Conservation (phyloP, 2,888 invertebrate genomes). For the Margaritifera margaritifera region DNA sequence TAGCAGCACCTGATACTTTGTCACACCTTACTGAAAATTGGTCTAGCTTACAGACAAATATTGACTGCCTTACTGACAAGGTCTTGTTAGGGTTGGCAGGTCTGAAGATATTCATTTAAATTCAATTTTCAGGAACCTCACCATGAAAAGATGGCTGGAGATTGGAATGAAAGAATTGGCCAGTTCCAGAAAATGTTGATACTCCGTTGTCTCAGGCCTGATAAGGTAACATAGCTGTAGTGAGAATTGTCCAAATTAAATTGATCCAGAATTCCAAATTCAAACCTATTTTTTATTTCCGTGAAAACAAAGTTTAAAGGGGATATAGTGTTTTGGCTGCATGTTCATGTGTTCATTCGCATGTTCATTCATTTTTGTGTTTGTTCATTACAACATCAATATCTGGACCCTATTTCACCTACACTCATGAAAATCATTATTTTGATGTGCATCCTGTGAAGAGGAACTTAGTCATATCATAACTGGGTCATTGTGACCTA, state of each 20-base stretch:
- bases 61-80: no score
- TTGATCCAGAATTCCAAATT: background rate
- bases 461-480: no score
- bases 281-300: background rate
- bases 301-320: background rate
- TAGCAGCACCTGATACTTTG: no score
- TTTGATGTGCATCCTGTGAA: no score
- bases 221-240: slow-evolving; percentile 65
- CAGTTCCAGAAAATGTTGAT: slow-evolving; percentile 72
- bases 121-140: slow-evolving; percentile 62
- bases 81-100: no score
- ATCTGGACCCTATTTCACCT: no score
- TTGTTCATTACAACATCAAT: background rate
- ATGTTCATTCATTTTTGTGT: background rate
- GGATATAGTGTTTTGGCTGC: background rate
- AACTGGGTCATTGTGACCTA: no score
- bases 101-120: background rate
- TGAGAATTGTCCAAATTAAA: background rate
- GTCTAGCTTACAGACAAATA: no score
- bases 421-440: no score
- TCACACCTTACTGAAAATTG: no score
- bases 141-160: slow-evolving; percentile 66
- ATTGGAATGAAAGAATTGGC: slow-evolving; percentile 69
- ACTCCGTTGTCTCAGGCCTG: slow-evolving; percentile 73
- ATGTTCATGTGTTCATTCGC: background rate